phyloP scores from a whole-genome alignment of 1,140 invertebrate genomes.

The Leucophenga varia region DNA sequence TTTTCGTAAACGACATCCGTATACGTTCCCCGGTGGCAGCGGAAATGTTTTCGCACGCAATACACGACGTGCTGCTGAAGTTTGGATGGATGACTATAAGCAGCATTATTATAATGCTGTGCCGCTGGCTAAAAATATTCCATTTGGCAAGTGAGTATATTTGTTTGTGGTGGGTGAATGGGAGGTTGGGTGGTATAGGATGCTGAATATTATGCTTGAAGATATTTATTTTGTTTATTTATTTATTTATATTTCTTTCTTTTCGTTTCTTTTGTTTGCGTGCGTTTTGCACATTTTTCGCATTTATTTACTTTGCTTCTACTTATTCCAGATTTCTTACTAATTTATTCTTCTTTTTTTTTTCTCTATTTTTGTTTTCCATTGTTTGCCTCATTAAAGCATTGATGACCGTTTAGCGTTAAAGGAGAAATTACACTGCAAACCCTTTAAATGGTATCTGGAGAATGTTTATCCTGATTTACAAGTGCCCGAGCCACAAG shows the following conservation, averaged over 20 bases:
- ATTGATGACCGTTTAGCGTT: conserved; percentile 83
- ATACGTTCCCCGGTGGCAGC: conserved; percentile 91
- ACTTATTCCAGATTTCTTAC: too few species aligned
- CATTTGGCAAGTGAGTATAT: conserved; percentile 88
- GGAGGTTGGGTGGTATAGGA: too few species aligned
- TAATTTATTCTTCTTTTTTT: conserved; percentile 5
- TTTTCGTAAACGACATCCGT: conserved; percentile 91
- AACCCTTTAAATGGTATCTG: conserved; percentile 96
- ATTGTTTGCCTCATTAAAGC: conserved; percentile 60
- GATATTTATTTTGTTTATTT: neutral
- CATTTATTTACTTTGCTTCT: too few species aligned
- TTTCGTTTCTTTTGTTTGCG: too few species aligned
- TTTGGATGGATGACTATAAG: conserved; percentile 96
- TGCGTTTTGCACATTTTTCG: too few species aligned
- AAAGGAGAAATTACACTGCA: conserved; percentile 83
- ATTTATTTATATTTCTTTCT: neutral
- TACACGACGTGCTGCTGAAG: conserved; percentile 86
- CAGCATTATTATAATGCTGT: conserved; percentile 87
- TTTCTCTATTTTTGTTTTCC: neutral
- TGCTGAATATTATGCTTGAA: too few species aligned
- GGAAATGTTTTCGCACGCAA: conserved; percentile 89
- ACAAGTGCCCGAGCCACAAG: conserved; percentile 67
- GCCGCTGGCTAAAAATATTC: conserved; percentile 81
- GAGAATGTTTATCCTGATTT: conserved; percentile 95
- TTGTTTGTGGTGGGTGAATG: too few species aligned